Conservation (phyloP, 2,797 vertebrate species). For the Sebastes trivittatus region DNA sequence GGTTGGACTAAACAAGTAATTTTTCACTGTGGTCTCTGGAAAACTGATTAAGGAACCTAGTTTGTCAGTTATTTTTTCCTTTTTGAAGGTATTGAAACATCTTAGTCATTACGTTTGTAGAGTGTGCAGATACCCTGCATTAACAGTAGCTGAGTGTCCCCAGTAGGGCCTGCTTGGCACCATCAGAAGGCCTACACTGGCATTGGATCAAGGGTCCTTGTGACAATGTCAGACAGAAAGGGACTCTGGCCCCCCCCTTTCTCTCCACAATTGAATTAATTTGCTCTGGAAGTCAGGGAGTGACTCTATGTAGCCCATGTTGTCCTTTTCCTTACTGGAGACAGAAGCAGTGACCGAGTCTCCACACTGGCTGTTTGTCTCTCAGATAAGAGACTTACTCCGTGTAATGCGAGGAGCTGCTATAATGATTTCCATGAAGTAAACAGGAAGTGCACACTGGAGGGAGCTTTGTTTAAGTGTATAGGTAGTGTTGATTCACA, state of each 20-base stretch:
- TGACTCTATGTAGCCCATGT: conserved; percentile 15
- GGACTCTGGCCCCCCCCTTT: not conserved
- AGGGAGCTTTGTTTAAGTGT: conserved; percentile 26
- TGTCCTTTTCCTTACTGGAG: conserved; percentile 26
- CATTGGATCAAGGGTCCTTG: conserved; percentile 53
- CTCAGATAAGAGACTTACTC: conserved; percentile 12
- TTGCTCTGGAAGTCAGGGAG: conserved; percentile 22
- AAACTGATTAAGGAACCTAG: not conserved
- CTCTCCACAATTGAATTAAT: conserved; percentile 33
- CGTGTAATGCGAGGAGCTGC: conserved; percentile 29
- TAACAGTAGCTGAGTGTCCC: conserved; percentile 14
- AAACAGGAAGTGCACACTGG: conserved; percentile 54
- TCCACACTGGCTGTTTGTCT: not conserved
- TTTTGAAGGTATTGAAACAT: not conserved
- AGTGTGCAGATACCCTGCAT: not conserved
- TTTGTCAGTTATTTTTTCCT: not conserved
- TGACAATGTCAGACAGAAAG: conserved; percentile 57
- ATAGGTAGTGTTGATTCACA: not conserved
- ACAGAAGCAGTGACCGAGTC: conserved; percentile 3
- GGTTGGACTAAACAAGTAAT: not conserved
- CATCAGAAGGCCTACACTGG: conserved; percentile 23
- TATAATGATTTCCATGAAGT: conserved; percentile 21
- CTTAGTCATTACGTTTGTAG: not conserved
- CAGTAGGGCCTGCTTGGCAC: not conserved
- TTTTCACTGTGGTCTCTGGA: not conserved